A percentile compares a stretch with the other conserved stretches of the same genome.
phyloP scores from a whole-genome alignment of 2,113 vertebrate genomes.

The Nanger granti region DNA sequence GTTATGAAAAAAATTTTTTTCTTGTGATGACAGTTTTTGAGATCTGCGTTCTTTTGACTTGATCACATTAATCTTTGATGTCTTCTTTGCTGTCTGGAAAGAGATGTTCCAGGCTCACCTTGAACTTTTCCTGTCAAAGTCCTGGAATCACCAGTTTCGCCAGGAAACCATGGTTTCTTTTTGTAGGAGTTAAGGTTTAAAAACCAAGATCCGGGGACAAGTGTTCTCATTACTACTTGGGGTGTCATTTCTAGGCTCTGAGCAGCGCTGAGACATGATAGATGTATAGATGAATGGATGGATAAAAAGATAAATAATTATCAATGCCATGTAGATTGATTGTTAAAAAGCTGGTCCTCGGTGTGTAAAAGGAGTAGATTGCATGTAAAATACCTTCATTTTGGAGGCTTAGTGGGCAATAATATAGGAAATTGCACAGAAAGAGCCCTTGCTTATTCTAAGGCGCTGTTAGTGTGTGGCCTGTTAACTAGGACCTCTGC shows the following conservation, averaged over 20 bases:
- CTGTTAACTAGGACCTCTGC: neutral
- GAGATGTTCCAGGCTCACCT: neutral
- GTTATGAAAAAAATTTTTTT: neutral
- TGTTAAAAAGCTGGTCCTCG: neutral
- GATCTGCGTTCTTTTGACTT: neutral
- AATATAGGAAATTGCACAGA: neutral
- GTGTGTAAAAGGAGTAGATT: neutral
- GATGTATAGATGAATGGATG: too few relatives aligned
- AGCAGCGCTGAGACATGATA: neutral
- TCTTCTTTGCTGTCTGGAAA: slow-evolving; percentile 22
- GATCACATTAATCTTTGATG: neutral
- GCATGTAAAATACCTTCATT: neutral
- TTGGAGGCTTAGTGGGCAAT: neutral
- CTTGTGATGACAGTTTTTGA: neutral
- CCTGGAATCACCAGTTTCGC: neutral
- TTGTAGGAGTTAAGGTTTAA: neutral
- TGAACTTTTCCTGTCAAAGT: neutral
- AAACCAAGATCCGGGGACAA: neutral
- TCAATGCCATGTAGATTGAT: neutral
- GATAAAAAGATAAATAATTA: neutral
- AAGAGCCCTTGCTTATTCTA: neutral
- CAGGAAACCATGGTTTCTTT: neutral
- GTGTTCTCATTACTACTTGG: neutral
- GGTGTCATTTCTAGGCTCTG: neutral
- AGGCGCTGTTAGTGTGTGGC: neutral